These are phyloP conservation scores for Megamerina dolium DNA, from an alignment of 2,888 invertebrate genomes.

Conservation along the genomic window DNA sequence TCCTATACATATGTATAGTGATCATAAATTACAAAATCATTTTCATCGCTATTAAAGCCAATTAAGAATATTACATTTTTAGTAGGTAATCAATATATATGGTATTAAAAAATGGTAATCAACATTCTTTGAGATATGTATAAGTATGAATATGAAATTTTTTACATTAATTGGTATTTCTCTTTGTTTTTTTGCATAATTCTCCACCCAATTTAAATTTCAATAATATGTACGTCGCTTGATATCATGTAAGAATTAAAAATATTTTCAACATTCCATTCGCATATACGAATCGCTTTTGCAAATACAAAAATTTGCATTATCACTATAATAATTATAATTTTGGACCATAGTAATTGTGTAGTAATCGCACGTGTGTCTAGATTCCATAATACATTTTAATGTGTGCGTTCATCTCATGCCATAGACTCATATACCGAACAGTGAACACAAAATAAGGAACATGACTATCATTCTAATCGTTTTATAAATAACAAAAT, in stretches of 20 bases:
- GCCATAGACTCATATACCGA: slow-evolving; percentile 21
- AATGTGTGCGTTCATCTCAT: too few species aligned
- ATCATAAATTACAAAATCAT: too few species aligned
- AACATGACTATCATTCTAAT: too few species aligned
- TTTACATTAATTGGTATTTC: neutral
- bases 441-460: slow-evolving; percentile 32
- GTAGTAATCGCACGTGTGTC: too few species aligned
- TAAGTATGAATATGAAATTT: too few species aligned
- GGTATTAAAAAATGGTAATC: neutral
- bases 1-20: too few species aligned
- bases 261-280: slow-evolving; percentile 21
- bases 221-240: too few species aligned
- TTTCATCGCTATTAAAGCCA: too few species aligned
- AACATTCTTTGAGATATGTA: neutral
- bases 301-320: neutral
- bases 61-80: neutral
- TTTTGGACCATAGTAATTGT: too few species aligned
- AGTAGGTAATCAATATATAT: neutral
- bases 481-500: too few species aligned
- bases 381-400: too few species aligned
- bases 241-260: too few species aligned
- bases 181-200: slow-evolving; percentile 24
- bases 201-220: slow-evolving; percentile 51
- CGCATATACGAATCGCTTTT: neutral
- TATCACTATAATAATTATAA: neutral